A percentile compares a stretch with the other conserved stretches of the same genome.
phyloP scores from a whole-genome alignment of 2,888 invertebrate species.

The Chloromyia formosa region DNA sequence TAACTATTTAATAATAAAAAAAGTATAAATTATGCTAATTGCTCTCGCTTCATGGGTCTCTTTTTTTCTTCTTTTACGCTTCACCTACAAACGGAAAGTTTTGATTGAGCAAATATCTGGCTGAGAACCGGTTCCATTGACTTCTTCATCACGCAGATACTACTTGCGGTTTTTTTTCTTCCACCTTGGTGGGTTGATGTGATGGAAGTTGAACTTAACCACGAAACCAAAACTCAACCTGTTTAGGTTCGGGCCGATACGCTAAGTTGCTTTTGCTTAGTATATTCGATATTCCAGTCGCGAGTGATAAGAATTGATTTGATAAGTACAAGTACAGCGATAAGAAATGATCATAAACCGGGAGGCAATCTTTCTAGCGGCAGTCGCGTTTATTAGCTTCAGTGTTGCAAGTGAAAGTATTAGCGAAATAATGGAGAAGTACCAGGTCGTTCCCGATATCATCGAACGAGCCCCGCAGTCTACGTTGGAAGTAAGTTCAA shows the following conservation, averaged over 20 bases:
- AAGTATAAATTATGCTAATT: slow-evolving; percentile 20
- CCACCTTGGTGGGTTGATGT: neutral
- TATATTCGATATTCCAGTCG: neutral
- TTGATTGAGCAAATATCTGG: neutral
- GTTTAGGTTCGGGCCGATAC: too few relatives aligned
- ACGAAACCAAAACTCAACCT: too few relatives aligned
- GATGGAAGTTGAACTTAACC: neutral
- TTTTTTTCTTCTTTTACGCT: neutral
- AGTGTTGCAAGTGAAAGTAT: neutral
- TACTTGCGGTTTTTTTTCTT: neutral
- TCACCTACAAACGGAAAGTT: slow-evolving; percentile 1
- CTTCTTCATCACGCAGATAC: neutral
- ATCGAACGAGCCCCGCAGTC: slow-evolving; percentile 45
- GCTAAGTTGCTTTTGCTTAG: too few relatives aligned
- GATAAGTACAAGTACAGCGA: neutral
- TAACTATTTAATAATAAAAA: slow-evolving; percentile 31
- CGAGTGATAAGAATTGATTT: neutral
- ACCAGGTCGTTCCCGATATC: slow-evolving; percentile 62
- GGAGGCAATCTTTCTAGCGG: neutral
- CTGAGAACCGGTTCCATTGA: neutral
- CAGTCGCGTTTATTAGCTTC: neutral
- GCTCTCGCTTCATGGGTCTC: neutral
- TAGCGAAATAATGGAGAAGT: slow-evolving; percentile 56
- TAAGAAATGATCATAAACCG: too few relatives aligned
- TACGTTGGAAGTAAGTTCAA: slow-evolving; percentile 56